Percentiles rank a stretch among this genome's conserved stretches.
Evolutionary conservation across 2,797 vertebrate genomes (phyloP).

Genomic region (Crypturellus tataupa): DNA sequence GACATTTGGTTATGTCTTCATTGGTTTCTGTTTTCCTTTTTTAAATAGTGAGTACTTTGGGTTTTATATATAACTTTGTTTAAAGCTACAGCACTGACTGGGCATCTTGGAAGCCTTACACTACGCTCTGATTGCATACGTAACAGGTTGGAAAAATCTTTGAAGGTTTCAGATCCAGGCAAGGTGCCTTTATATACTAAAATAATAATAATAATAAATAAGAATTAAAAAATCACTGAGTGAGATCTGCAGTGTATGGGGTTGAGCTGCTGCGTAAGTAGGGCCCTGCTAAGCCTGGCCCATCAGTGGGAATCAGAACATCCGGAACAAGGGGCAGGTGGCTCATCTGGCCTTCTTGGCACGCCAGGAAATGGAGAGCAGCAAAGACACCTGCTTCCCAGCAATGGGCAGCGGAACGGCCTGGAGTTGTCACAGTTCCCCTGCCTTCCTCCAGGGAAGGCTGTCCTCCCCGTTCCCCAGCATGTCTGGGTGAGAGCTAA

Average conservation of each 20-base stretch:
- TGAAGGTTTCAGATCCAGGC: neutral
- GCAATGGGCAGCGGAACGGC: neutral
- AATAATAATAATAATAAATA: too few species aligned
- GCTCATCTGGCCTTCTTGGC: neutral
- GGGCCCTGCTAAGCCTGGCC: rapidly evolving
- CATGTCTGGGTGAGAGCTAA: too few species aligned
- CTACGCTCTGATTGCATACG: rapidly evolving
- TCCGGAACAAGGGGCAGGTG: neutral
- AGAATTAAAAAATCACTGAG: neutral
- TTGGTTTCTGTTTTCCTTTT: neutral
- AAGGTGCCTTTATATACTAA: rapidly evolving
- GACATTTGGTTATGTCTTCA: neutral
- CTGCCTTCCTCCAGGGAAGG: rapidly evolving
- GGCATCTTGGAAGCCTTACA: rapidly evolving
- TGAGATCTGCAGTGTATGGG: neutral
- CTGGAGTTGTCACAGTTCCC: too few species aligned
- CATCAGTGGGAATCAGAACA: neutral
- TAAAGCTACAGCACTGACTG: neutral
- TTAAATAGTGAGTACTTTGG: neutral
- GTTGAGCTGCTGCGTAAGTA: rapidly evolving
- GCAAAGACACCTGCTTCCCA: neutral
- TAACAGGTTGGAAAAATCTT: neutral
- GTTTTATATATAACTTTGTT: neutral
- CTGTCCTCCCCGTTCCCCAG: neutral
- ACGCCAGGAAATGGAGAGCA: neutral